Percentiles rank a stretch among this genome's conserved stretches.
These are phyloP conservation scores for Halcyon chelicuti DNA, from an alignment of 2,797 vertebrate species.

Conservation along the genomic window DNA sequence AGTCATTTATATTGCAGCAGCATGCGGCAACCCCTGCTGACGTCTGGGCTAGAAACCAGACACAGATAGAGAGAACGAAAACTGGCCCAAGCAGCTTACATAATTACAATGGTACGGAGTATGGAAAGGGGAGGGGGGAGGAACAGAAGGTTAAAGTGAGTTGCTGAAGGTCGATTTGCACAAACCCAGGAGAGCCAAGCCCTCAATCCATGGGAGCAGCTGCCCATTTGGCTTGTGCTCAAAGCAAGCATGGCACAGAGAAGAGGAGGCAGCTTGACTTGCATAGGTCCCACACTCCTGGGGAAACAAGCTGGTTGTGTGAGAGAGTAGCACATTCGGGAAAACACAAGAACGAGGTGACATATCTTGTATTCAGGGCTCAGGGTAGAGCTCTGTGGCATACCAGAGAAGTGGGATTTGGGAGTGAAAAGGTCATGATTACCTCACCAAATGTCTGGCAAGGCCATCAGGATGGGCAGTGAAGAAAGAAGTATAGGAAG, in stretches of 20 bases:
- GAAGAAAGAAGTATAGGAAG: background rate
- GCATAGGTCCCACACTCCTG: rapidly evolving
- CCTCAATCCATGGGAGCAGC: background rate
- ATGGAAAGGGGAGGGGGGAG: background rate
- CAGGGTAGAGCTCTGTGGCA: background rate
- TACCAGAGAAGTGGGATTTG: background rate
- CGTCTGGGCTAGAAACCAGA: conserved; percentile 64
- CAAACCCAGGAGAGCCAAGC: background rate
- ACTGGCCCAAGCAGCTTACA: conserved; percentile 14
- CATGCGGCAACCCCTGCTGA: conserved; percentile 69
- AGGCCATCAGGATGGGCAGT: background rate
- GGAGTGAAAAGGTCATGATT: background rate
- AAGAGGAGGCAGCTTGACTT: background rate
- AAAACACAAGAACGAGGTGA: background rate
- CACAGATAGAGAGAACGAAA: background rate
- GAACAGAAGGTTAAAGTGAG: conserved; percentile 26
- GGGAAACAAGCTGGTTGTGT: background rate
- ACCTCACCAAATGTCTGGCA: background rate
- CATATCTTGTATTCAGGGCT: background rate
- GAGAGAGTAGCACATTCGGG: background rate
- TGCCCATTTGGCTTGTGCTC: background rate
- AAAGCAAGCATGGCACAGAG: background rate
- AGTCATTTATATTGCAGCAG: conserved; percentile 73
- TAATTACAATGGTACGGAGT: background rate
- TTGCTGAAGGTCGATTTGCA: conserved; percentile 13